Evolutionary conservation across 2,888 invertebrate genomes (phyloP).

Genomic region (Stenoptilia bipunctidactyla): DNA sequence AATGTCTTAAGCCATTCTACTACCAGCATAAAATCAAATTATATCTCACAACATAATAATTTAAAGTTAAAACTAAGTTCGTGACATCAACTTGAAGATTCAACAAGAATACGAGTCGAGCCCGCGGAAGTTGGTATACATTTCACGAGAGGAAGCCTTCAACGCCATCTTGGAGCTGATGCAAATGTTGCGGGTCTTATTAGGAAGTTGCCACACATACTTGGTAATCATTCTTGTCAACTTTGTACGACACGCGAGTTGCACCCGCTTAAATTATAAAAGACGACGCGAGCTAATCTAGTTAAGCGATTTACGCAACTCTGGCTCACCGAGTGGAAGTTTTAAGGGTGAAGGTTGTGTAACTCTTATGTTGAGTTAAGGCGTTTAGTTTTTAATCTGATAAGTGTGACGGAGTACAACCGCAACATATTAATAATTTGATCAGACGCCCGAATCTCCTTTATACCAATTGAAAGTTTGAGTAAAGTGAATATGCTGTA

Average conservation of each 20-base stretch:
- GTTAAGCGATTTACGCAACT: not conserved
- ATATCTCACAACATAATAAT: not conserved
- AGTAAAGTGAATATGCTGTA: slow-evolving; percentile 17
- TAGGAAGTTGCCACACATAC: slow-evolving; percentile 51
- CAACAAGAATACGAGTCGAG: slow-evolving; percentile 12
- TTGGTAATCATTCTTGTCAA: slow-evolving; percentile 59
- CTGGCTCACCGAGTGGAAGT: not conserved
- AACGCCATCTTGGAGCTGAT: slow-evolving; percentile 28
- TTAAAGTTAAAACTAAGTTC: not conserved
- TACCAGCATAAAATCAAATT: not conserved
- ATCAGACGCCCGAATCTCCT: slow-evolving; percentile 53
- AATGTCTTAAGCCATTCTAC: too few species aligned
- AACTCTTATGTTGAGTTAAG: not conserved
- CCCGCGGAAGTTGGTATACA: slow-evolving; percentile 34
- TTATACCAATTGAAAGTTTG: slow-evolving; percentile 58
- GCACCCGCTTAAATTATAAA: slow-evolving; percentile 3
- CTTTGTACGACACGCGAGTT: slow-evolving; percentile 29
- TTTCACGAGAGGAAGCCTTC: slow-evolving; percentile 28
- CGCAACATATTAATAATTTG: slow-evolving; percentile 65
- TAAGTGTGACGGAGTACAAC: slow-evolving; percentile 35
- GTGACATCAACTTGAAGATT: slow-evolving; percentile 17
- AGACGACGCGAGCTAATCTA: not conserved
- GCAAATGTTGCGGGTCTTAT: slow-evolving; percentile 62
- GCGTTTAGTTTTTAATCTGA: not conserved
- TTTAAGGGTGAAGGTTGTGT: not conserved